Evolutionary conservation across 1,140 invertebrate species (phyloP).

Genomic region (Zaprionus lachaisei): DNA sequence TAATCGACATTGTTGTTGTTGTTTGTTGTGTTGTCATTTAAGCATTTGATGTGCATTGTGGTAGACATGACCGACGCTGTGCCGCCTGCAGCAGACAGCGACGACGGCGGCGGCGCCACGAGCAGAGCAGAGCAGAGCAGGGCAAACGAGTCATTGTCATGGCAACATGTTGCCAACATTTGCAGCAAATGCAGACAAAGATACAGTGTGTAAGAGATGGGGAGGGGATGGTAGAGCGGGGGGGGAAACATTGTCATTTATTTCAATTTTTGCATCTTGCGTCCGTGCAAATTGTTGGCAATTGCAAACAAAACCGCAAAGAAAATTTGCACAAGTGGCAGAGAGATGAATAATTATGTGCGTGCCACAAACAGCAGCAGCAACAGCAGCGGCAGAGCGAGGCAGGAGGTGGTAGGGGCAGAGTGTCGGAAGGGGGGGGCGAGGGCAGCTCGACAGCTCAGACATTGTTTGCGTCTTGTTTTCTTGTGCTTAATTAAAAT

Average conservation of each 20-base stretch:
- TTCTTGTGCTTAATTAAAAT: constrained; percentile 67
- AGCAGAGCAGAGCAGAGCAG: constrained; percentile 7
- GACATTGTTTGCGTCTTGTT: constrained; percentile 29
- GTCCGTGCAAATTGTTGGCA: constrained; percentile 68
- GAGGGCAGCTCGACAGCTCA: constrained; percentile 7
- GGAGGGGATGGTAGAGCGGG: too few relatives aligned
- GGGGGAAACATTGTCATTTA: constrained; percentile 61
- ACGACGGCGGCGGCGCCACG: constrained; percentile 13
- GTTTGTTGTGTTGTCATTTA: constrained; percentile 73
- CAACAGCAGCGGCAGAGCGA: neutral
- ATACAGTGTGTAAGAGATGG: neutral
- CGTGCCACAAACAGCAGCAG: constrained; percentile 31
- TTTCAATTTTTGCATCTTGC: constrained; percentile 73
- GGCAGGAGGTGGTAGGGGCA: neutral
- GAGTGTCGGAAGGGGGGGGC: neutral
- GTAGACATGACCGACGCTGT: constrained; percentile 45
- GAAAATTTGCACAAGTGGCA: constrained; percentile 67
- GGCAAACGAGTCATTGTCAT: constrained; percentile 65
- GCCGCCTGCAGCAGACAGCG: constrained; percentile 53
- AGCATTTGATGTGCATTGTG: constrained; percentile 80
- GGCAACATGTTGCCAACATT: constrained; percentile 76
- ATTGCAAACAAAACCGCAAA: constrained; percentile 32
- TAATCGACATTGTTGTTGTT: constrained; percentile 29
- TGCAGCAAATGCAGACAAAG: constrained; percentile 42
- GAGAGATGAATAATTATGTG: constrained; percentile 73